phyloP scores from a whole-genome alignment of 2,888 invertebrate species.

The Pseudococcus longispinus region DNA sequence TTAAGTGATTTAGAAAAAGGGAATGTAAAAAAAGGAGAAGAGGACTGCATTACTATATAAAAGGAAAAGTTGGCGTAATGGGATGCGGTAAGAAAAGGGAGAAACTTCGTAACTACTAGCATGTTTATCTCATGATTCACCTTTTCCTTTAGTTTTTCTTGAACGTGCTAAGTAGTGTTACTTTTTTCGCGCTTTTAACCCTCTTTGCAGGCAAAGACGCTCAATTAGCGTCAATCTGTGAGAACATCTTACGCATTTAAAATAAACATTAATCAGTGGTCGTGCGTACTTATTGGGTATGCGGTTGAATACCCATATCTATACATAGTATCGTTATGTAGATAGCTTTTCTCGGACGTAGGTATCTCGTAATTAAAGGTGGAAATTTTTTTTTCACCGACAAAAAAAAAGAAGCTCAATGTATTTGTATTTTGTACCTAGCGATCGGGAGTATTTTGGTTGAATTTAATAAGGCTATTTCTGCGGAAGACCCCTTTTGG shows the following conservation, averaged over 20 bases:
- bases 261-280: constrained; percentile 37
- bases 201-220: constrained; percentile 27
- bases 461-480: constrained; percentile 55
- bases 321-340: not conserved
- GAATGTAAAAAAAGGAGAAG: constrained; percentile 33
- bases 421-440: constrained; percentile 9
- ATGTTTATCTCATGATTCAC: constrained; percentile 51
- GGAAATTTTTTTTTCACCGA: not conserved
- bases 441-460: constrained; percentile 19
- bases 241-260: constrained; percentile 49
- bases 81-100: constrained; percentile 33
- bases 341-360: not conserved
- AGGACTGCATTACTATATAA: constrained; percentile 28
- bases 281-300: not conserved
- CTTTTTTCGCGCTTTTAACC: constrained; percentile 8
- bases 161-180: constrained; percentile 37
- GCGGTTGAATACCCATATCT: not conserved
- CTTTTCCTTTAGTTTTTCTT: constrained; percentile 47
- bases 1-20: constrained; percentile 49
- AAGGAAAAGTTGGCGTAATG: constrained; percentile 38
- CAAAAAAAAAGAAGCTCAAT: not conserved
- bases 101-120: constrained; percentile 25
- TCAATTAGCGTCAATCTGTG: constrained; percentile 52
- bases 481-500: constrained; percentile 48
- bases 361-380: constrained; percentile 2